phyloP scores from a whole-genome alignment of 2,888 invertebrate species.

The Leptopilina drosophilae region DNA sequence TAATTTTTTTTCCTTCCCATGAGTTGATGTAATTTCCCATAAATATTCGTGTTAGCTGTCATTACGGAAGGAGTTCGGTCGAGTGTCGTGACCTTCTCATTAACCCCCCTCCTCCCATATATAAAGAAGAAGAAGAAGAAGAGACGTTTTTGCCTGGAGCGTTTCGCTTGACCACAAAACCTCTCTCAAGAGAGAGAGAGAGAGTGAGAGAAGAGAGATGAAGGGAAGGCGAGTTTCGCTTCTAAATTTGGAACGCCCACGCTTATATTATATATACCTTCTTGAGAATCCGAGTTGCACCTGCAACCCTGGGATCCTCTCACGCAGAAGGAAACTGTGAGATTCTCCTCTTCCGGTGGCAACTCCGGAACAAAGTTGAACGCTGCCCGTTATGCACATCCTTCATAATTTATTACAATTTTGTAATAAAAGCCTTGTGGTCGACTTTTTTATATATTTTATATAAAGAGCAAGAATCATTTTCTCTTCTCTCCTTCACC shows the following conservation, averaged over 20 bases:
- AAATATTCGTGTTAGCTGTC: slow-evolving; percentile 70
- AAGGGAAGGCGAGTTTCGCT: slow-evolving; percentile 60
- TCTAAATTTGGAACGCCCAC: slow-evolving; percentile 72
- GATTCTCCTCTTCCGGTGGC: slow-evolving; percentile 40
- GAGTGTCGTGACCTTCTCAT: slow-evolving; percentile 73
- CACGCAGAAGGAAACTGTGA: slow-evolving; percentile 38
- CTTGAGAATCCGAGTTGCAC: slow-evolving; percentile 65
- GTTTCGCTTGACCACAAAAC: slow-evolving; percentile 70
- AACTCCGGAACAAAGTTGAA: slow-evolving; percentile 45
- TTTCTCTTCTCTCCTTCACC: neutral
- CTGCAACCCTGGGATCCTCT: slow-evolving; percentile 62
- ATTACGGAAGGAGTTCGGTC: slow-evolving; percentile 71
- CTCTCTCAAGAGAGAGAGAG: slow-evolving; percentile 52
- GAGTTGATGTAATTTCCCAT: slow-evolving; percentile 69
- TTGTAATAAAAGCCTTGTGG: neutral
- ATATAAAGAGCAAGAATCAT: neutral
- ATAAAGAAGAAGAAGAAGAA: slow-evolving; percentile 50
- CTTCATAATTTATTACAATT: slow-evolving; percentile 3
- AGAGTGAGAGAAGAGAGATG: slow-evolving; percentile 53
- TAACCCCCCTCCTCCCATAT: slow-evolving; percentile 61
- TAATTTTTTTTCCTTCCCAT: slow-evolving; percentile 63
- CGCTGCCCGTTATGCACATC: neutral
- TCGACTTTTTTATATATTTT: neutral
- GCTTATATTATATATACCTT: slow-evolving; percentile 55
- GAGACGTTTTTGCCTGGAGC: slow-evolving; percentile 50